Evolutionary conservation across 2,797 vertebrate genomes (phyloP), one percentile per base, ranked within the genome.

Genomic region (Channa striata): DNA sequence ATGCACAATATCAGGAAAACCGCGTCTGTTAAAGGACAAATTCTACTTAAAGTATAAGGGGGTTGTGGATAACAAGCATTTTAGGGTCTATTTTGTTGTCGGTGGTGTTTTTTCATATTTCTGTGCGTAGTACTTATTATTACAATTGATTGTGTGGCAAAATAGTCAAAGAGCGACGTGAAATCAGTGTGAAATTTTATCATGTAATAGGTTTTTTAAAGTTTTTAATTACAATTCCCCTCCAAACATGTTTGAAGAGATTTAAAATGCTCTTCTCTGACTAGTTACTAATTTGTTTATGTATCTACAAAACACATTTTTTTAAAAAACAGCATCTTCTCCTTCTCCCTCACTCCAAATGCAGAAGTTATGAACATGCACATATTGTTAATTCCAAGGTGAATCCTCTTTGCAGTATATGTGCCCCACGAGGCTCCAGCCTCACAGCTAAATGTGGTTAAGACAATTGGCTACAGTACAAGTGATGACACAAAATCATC

Each of bases 1-100:
- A 48, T 62, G 53, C 62, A 65, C 59, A 70, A 51, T 62, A 69
- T 76, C 72, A 88, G 82, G 76, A 82, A 56, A 63, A 51, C 58
- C 77, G 42, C 48, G 46, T 54, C n/a, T 70, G 69, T 65, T 71
- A 44, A 52, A 74, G 56, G 49, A 66, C 61, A 54, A 59, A 17
- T 59, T 47, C 14, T 47, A 34, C 20, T 30, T 23, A 43, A 51
- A 46, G 19, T 39, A 53, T 48, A 25, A 33, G 39, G 54, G 13
- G n/a, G 14, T n/a, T 61, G 8, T 11, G 19, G 11, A 44, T 54
- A 61, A 54, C 12, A 20, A 34, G 30, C 25, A n/a, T 46, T 60
- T 36, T 37, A 11, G 25, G 16, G 12, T 68, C 23, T 3, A 39
- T 61, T 78, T 68, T 72, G 23, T 58, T 61, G 12, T 62, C 46